Base-by-base conservation (phyloP, 2,797 vertebrate genomes). In the Notoglanidium macrostoma region DNA sequence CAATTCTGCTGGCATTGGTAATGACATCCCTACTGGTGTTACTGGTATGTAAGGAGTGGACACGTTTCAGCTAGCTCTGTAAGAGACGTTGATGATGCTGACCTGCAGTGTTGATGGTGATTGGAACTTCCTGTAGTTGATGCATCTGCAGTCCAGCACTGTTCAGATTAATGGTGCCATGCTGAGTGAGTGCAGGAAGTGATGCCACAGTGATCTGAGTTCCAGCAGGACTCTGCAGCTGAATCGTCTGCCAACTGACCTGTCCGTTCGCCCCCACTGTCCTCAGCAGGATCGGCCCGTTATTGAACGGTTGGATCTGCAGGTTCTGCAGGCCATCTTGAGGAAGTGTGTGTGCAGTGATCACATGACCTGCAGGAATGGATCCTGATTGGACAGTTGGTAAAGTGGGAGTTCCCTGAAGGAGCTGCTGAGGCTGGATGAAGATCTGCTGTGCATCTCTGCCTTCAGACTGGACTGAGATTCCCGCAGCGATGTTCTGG, bases 171-270 rank as follows among this genome's bases (percentile, higher is more conserved):
- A 99, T 99, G 94, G 98, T 94, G 89, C 97, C 97, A 23, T 96
- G 92, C 93, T 98, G 95, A 0, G 97, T 95, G 40, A 98, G 95
- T 51, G 97, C 96, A 21, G 93, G 87, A 23, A 96, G 91, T 1
- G 97, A 97, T 70, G 98, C 97, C 94, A 99, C 92, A 0, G 98
- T 98, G 95, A 99, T 98, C 95, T 99, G 98, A 0, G 97, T 93
- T 83, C 98, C 97, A 19, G 96, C 90, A 0, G 98, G 96, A 92
- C 96, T 98, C 93, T 99, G 98, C 88, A 99, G 95, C 94, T 99
- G 98, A 92, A 99, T 95, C 68, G 97, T 98, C 90, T 99, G 98
- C 98, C 97, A 99, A 93, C 96, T 98, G 89, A 99, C 96, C 92
- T 99, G 98, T 83, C 98, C 98, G 6, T 98, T 98, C 40, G 97